These are phyloP conservation scores for Chelidonichthys spinosus DNA, from an alignment of 2,797 vertebrate species.

Conservation along the genomic window DNA sequence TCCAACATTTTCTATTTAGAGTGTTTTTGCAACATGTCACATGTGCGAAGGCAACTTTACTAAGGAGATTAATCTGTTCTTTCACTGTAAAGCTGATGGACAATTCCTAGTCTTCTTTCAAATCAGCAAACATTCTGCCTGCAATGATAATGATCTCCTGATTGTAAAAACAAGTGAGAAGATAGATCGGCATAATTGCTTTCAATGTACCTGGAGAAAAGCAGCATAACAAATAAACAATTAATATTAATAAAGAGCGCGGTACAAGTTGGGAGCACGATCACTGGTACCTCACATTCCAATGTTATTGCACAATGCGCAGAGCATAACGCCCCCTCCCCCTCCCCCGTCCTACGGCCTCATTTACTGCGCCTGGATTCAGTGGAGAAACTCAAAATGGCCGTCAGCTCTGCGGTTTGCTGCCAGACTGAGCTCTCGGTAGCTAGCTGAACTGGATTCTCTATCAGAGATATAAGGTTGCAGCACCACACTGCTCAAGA, in stretches of 20 bases:
- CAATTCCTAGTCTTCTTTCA: slow-evolving; percentile 24
- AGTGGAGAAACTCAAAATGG: slow-evolving; percentile 79
- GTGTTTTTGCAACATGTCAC: slow-evolving; percentile 29
- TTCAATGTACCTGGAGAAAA: slow-evolving; percentile 7
- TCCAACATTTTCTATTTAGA: too few species aligned
- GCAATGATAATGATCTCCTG: background rate
- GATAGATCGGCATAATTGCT: slow-evolving; percentile 3
- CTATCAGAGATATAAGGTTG: slow-evolving; percentile 48
- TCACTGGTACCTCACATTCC: slow-evolving; percentile 66
- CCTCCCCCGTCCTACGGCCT: slow-evolving; percentile 67
- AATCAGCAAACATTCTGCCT: slow-evolving; percentile 29
- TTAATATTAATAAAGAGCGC: slow-evolving; percentile 3
- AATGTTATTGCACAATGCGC: slow-evolving; percentile 72
- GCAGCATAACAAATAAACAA: slow-evolving; percentile 12
- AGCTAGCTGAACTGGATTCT: slow-evolving; percentile 71
- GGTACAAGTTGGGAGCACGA: slow-evolving; percentile 34
- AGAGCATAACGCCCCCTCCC: slow-evolving; percentile 41
- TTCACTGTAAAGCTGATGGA: slow-evolving; percentile 36
- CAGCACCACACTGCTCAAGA: slow-evolving; percentile 31
- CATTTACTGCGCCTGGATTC: slow-evolving; percentile 69
- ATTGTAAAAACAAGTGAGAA: slow-evolving; percentile 16
- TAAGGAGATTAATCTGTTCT: slow-evolving; percentile 17
- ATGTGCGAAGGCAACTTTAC: slow-evolving; percentile 8
- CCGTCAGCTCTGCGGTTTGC: slow-evolving; percentile 69
- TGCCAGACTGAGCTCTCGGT: slow-evolving; percentile 62